phyloP scores from a whole-genome alignment of 2,888 invertebrate species.

The Drosophila meridiana region DNA sequence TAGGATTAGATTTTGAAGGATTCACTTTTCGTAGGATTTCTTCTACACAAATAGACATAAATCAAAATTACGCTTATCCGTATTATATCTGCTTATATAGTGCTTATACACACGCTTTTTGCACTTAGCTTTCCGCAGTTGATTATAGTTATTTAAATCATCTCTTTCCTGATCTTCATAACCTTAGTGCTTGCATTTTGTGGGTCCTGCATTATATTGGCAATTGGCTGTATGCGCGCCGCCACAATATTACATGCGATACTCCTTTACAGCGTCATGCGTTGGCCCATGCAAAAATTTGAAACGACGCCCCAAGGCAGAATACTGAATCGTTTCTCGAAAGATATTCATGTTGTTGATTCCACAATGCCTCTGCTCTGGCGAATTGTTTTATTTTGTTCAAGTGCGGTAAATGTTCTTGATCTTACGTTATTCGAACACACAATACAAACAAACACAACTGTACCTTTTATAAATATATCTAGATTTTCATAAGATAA shows the following conservation, averaged over 20 bases:
- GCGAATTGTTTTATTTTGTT: conserved; percentile 84
- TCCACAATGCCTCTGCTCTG: conserved; percentile 85
- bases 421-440: background rate
- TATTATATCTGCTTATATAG: background rate
- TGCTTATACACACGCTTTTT: background rate
- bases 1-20: background rate
- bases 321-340: conserved; percentile 89
- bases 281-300: conserved; percentile 90
- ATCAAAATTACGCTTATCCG: background rate
- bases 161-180: background rate
- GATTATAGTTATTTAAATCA: background rate
- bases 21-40: background rate
- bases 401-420: conserved; percentile 84
- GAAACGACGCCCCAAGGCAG: conserved; percentile 92
- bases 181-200: conserved; percentile 79
- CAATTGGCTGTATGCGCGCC: conserved; percentile 86
- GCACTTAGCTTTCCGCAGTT: background rate
- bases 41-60: background rate
- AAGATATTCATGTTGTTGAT: conserved; percentile 87
- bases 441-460: conserved; percentile 8
- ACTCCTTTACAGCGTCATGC: conserved; percentile 88
- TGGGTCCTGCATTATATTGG: conserved; percentile 82
- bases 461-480: background rate
- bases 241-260: conserved; percentile 87
- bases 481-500: too few relatives aligned